These are phyloP conservation scores for Pygathrix nemaeus DNA, from an alignment of 2,113 vertebrate genomes.

Conservation along the genomic window DNA sequence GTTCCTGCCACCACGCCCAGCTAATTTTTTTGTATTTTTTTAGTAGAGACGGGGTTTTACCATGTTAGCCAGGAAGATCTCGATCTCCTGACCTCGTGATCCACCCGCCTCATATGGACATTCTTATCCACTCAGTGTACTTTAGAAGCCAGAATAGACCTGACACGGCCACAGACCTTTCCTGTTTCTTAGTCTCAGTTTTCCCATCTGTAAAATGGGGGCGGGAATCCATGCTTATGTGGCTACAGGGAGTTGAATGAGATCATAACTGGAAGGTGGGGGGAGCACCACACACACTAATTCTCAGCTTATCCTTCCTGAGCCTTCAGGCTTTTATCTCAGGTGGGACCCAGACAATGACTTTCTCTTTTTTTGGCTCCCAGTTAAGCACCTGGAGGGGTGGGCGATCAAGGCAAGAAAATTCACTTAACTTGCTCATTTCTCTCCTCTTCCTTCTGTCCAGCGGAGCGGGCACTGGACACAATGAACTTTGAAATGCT, in stretches of 20 bases:
- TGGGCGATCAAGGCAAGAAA: not conserved
- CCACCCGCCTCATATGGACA: not conserved
- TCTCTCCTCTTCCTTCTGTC: not conserved
- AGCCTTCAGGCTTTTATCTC: not conserved
- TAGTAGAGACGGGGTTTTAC: too few relatives aligned
- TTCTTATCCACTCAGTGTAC: not conserved
- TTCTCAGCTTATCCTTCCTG: not conserved
- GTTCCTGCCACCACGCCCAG: too few relatives aligned
- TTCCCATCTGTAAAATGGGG: not conserved
- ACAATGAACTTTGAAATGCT: conserved; percentile 99
- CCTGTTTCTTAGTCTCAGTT: not conserved
- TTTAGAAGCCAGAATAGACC: not conserved
- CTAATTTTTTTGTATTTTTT: too few relatives aligned
- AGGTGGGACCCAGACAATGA: not conserved
- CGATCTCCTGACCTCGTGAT: too few relatives aligned
- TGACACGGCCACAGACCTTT: not conserved
- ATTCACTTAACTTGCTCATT: not conserved
- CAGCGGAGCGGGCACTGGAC: conserved; percentile 97
- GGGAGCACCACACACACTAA: not conserved
- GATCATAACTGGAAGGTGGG: not conserved
- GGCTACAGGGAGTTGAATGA: not conserved
- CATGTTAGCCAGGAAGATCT: too few relatives aligned
- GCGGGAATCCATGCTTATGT: not conserved
- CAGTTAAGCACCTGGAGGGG: not conserved
- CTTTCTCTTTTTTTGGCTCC: not conserved